These are phyloP conservation scores for Cyanoramphus novaezelandiae DNA, from an alignment of 2,113 vertebrate species.

Conservation along the genomic window DNA sequence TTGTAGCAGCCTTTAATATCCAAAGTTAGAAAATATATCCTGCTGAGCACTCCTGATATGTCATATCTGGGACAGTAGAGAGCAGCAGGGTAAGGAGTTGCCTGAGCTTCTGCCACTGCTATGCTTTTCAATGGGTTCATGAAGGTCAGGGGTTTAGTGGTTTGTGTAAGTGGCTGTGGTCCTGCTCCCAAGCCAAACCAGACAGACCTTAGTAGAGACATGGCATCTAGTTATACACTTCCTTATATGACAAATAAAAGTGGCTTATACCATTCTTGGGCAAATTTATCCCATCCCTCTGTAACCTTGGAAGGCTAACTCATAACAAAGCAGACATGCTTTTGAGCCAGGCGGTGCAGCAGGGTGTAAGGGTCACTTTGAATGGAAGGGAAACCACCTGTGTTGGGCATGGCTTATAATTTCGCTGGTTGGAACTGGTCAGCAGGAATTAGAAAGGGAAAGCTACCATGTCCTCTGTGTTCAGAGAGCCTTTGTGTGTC, in stretches of 20 bases:
- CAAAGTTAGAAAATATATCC: neutral
- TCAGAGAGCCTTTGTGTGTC: neutral
- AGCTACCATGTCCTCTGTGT: neutral
- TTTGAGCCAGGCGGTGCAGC: neutral
- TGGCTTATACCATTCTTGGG: neutral
- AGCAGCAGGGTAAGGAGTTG: neutral
- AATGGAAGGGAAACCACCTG: neutral
- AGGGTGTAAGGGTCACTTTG: neutral
- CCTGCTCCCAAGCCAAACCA: constrained; percentile 33
- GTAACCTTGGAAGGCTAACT: neutral
- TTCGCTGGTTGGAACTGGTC: neutral
- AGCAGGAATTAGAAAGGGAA: neutral
- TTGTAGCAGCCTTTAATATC: neutral
- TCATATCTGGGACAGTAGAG: neutral
- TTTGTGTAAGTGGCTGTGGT: constrained; percentile 25
- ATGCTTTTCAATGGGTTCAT: neutral
- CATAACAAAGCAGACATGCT: neutral
- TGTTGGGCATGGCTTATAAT: neutral
- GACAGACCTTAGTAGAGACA: neutral
- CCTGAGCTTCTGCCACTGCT: neutral
- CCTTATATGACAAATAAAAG: constrained; percentile 2
- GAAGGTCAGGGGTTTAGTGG: constrained; percentile 6
- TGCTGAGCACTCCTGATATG: neutral
- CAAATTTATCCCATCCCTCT: neutral
- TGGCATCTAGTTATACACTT: constrained; percentile 8